These are phyloP conservation scores for Sinotaia quadrata DNA, from an alignment of 2,888 invertebrate genomes.

Conservation along the genomic window DNA sequence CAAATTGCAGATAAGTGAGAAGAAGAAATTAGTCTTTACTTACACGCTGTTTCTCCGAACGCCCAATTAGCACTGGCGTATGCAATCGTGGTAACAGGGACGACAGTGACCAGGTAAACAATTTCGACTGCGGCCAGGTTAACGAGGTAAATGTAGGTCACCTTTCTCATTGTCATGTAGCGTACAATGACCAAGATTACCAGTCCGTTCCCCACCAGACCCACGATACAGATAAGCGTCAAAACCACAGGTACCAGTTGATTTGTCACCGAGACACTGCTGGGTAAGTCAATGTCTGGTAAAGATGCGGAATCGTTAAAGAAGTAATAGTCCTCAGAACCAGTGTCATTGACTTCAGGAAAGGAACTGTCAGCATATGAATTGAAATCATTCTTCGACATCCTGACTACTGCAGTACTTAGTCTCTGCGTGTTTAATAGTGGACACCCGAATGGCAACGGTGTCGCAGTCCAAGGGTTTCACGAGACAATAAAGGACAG, in stretches of 20 bases:
- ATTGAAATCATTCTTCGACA: no score
- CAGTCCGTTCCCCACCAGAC: slow-evolving; percentile 33
- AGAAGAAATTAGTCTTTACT: slow-evolving; percentile 65
- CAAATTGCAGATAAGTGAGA: not conserved
- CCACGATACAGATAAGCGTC: slow-evolving; percentile 9
- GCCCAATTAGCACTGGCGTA: slow-evolving; percentile 88
- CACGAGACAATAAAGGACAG: no score
- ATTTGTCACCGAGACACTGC: no score
- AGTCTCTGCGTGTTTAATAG: no score
- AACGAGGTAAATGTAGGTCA: slow-evolving; percentile 45
- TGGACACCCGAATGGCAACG: no score
- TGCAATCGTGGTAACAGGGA: slow-evolving; percentile 90
- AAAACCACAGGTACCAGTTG: not conserved
- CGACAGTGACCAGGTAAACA: slow-evolving; percentile 89
- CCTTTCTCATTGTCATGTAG: slow-evolving; percentile 42
- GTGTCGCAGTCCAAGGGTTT: no score
- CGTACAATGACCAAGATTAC: slow-evolving; percentile 35
- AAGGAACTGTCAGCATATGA: no score
- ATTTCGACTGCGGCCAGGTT: slow-evolving; percentile 78
- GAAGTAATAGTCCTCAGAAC: no score
- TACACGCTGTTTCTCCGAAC: slow-evolving; percentile 89
- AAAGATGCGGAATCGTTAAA: no score
- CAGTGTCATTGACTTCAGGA: no score
- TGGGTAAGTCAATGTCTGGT: no score
- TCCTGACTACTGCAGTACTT: no score